phyloP scores from a whole-genome alignment of 2,888 invertebrate species.

The Callyntrura sp. region DNA sequence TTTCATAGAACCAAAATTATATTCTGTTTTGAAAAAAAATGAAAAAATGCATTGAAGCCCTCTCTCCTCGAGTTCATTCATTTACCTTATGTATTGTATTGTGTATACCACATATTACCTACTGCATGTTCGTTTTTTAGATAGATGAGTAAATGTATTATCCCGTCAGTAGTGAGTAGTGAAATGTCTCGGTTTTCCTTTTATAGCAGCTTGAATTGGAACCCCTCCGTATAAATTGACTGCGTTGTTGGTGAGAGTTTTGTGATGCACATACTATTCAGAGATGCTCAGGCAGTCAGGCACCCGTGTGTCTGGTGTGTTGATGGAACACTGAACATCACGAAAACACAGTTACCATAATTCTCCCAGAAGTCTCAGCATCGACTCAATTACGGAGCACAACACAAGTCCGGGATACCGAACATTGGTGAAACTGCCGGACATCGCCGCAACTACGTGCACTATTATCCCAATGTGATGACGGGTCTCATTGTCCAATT shows the following conservation, averaged over 20 bases:
- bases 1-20: background rate
- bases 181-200: constrained; percentile 11
- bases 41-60: background rate
- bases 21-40: background rate
- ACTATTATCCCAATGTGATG: no score
- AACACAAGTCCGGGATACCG: no score
- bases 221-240: constrained; percentile 14
- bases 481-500: no score
- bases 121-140: background rate
- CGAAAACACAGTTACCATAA: no score
- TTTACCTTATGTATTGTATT: background rate
- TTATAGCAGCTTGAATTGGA: constrained; percentile 8
- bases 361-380: no score
- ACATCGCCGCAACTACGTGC: no score
- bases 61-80: no score
- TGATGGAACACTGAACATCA: no score
- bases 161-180: constrained; percentile 1
- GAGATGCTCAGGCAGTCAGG: no score
- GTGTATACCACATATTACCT: background rate
- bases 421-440: no score
- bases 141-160: constrained; percentile 6
- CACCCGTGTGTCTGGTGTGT: background rate
- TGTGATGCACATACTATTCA: no score
- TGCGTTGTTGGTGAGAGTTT: background rate
- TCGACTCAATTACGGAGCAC: no score